These are phyloP conservation scores for Nibea albiflora DNA, from an alignment of 2,113 vertebrate species.

Conservation along the genomic window DNA sequence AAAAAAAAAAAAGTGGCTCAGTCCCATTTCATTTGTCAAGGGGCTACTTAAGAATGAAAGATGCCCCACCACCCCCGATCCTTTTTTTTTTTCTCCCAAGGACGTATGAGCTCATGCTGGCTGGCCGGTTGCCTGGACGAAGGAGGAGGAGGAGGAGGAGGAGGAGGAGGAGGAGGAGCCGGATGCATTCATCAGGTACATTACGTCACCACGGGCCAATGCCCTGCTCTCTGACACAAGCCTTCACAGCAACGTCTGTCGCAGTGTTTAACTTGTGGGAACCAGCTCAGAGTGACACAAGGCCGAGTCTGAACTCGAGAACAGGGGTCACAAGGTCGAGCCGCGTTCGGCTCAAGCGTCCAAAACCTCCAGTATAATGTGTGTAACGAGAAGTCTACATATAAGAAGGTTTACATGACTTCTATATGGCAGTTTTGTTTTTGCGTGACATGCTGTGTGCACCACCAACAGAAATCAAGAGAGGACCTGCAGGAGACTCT, in stretches of 20 bases:
- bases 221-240: slow-evolving; percentile 47
- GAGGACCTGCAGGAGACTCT: background rate
- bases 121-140: slow-evolving; percentile 69
- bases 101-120: slow-evolving; percentile 80
- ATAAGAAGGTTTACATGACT: background rate
- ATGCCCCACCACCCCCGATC: slow-evolving; percentile 28
- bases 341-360: background rate
- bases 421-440: background rate
- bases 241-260: slow-evolving; percentile 20
- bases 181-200: slow-evolving; percentile 78
- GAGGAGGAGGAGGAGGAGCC: slow-evolving; percentile 48
- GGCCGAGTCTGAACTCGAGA: background rate
- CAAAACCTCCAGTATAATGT: background rate
- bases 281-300: slow-evolving; percentile 10
- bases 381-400: too few relatives aligned
- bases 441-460: background rate
- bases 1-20: slow-evolving; percentile 56
- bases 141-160: slow-evolving; percentile 40
- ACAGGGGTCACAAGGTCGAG: slow-evolving; percentile 32
- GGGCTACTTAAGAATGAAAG: slow-evolving; percentile 74
- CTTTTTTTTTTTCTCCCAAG: slow-evolving; percentile 62
- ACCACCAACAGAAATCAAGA: background rate
- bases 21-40: slow-evolving; percentile 76
- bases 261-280: slow-evolving; percentile 41
- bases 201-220: slow-evolving; percentile 81